phyloP scores from a whole-genome alignment of 2,888 invertebrate species.

The Mallateleia sp. region DNA sequence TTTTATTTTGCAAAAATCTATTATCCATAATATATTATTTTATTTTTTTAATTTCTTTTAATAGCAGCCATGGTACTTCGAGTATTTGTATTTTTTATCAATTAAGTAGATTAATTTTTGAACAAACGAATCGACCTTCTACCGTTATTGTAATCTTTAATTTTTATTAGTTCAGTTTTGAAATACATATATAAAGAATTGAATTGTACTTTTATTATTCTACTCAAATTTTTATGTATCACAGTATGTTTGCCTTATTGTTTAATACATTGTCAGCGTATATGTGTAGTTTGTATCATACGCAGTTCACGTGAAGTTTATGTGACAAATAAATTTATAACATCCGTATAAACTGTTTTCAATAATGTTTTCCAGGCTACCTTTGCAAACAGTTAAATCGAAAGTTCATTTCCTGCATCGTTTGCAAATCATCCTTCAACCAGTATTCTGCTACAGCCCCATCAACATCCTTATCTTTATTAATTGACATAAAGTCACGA shows the following conservation, averaged over 20 bases:
- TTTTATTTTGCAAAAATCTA: constrained; percentile 25
- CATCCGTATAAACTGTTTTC: constrained; percentile 12
- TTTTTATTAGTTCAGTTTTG: neutral
- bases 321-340: constrained; percentile 14
- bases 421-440: constrained; percentile 16
- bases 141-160: neutral
- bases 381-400: constrained; percentile 44
- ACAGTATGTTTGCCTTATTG: constrained; percentile 1
- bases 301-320: neutral
- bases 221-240: neutral
- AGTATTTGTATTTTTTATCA: neutral
- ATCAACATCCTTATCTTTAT: constrained; percentile 7
- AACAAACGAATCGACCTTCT: neutral
- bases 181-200: neutral
- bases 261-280: neutral
- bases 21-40: neutral
- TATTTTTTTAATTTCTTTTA: neutral
- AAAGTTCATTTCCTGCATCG: constrained; percentile 18
- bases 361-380: constrained; percentile 56
- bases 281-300: neutral
- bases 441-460: neutral
- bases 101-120: neutral
- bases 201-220: neutral
- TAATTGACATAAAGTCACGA: constrained; percentile 49
- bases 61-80: neutral